Base-by-base conservation (phyloP, 2,888 invertebrate species). In the Coelinius sp. region DNA sequence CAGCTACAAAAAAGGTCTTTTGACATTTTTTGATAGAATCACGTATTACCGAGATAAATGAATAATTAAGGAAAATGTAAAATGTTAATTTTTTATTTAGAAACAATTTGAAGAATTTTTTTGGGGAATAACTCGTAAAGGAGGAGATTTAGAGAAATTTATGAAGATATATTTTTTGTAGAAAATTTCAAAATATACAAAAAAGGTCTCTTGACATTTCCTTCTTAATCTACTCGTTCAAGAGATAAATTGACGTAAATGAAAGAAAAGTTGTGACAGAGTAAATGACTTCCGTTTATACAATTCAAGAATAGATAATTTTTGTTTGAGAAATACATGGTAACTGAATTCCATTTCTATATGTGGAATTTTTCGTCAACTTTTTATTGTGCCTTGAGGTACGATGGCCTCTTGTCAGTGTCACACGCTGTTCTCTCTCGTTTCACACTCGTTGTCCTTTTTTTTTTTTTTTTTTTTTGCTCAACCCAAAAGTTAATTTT, bases 321-420 rank as follows among this genome's bases (percentile, higher is more conserved):
- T 14, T 49, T 49, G 46, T 35, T 59, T 31, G 14, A 20, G 12
- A 20, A 35, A 8, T 20, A 59, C 31, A 59, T 59, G 35, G 59
- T 17, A 35, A 35, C 59, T 59, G 35, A 59, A 59, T 59, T 59
- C 20, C 35, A 35, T 59, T 49, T 59, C 59, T 59, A 59, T 53
- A 53, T 59, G 35, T 59, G 59, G 20, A 17, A 31, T 35, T 31
- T 56, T 35, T 44, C 25, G 17, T 56, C 59, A 56, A 49, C 35
- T 68, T 69, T 52, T 71, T 63, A 35, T 69, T 73, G 63, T 59
- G 24, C 41, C 59, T 69, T 67, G 67, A 66, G 71, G 75, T 74
- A 73, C 75, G 73, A 72, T 63, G 73, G 67, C 72, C 75, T 75
- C 74, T 56, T 73, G 75, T 73, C 74, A 74, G 75, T 70, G 67